These are phyloP conservation scores for Chelidonichthys spinosus DNA, from an alignment of 2,797 vertebrate genomes.

Conservation along the genomic window DNA sequence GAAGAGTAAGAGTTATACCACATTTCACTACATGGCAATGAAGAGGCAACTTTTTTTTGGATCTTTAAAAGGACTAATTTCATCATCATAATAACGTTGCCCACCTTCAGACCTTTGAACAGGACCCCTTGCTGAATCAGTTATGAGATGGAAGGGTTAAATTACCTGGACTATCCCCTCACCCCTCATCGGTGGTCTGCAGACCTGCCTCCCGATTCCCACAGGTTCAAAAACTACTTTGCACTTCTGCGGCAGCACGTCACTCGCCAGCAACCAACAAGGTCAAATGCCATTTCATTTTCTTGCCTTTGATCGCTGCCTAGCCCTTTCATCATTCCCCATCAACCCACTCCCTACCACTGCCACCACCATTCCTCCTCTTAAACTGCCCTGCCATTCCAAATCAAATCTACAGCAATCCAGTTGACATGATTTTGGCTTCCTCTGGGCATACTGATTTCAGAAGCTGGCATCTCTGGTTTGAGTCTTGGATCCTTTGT, in stretches of 20 bases:
- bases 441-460: neutral
- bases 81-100: slow-evolving; percentile 21
- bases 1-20: slow-evolving; percentile 3
- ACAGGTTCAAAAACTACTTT: slow-evolving; percentile 70
- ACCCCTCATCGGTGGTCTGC: slow-evolving; percentile 22
- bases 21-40: neutral
- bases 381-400: slow-evolving; percentile 26
- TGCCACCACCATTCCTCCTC: slow-evolving; percentile 10
- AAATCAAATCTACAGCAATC: neutral
- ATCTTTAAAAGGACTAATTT: slow-evolving; percentile 29
- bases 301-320: slow-evolving; percentile 74
- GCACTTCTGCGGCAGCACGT: slow-evolving; percentile 71
- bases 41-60: neutral
- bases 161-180: slow-evolving; percentile 25
- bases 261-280: slow-evolving; percentile 61
- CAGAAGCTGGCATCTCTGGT: neutral
- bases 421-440: neutral
- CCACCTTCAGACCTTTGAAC: slow-evolving; percentile 20
- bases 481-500: neutral
- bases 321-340: slow-evolving; percentile 67
- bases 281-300: slow-evolving; percentile 81
- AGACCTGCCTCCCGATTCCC: slow-evolving; percentile 52
- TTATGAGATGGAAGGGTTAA: slow-evolving; percentile 54
- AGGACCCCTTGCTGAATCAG: slow-evolving; percentile 31
- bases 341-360: slow-evolving; percentile 5